Evolutionary conservation across 2,888 invertebrate genomes (phyloP), one percentile per base, ranked within the genome.

Genomic region (Spodoptera littoralis): DNA sequence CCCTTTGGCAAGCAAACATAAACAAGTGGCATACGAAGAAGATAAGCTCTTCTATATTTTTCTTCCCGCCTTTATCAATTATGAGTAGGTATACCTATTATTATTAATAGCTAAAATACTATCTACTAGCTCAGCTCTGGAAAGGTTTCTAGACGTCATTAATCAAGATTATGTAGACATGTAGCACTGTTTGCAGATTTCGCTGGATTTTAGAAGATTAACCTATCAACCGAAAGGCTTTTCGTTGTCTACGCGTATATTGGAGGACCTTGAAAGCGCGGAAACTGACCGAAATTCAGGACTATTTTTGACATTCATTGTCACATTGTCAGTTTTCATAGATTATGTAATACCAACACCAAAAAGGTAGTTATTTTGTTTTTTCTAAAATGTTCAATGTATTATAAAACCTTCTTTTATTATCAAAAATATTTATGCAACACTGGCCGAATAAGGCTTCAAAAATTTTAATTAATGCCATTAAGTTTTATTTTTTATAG

Each of bases 151-250:
- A 67, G 44, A 36, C 48, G 83, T 82, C 85, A 92, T 93, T 93
- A 90, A 92, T 93, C 93, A 93, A 85, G 85, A 90, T 92, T 89
- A 92, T 81, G 83, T 81, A 60, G 86, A 87, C 86, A 80, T 84
- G 78, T 87, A 86, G 86, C 88, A 75, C 63, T 92, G 92, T 93
- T 92, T 90, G 85, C 90, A 84, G 87, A 89, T 90, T 91, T 86
- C 76, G 77, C 30, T 70, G 89, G 92, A 87, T 91, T 92, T 90
- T 83, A 54, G 65, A 67, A 89, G 93, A 92, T 93, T 91, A 92
- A 73, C 73, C 62, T 71, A 70, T 77, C 81, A 88, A 84, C 85
- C 82, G 54, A 60, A 8, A 64, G 81, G 82, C 79, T 83, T 84
- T 73, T 73, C 65, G 49, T 56, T 77, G 83, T 85, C 79, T 83